Evolutionary conservation across 2,888 invertebrate species (phyloP).

Genomic region (Cerceris rybyensis): DNA sequence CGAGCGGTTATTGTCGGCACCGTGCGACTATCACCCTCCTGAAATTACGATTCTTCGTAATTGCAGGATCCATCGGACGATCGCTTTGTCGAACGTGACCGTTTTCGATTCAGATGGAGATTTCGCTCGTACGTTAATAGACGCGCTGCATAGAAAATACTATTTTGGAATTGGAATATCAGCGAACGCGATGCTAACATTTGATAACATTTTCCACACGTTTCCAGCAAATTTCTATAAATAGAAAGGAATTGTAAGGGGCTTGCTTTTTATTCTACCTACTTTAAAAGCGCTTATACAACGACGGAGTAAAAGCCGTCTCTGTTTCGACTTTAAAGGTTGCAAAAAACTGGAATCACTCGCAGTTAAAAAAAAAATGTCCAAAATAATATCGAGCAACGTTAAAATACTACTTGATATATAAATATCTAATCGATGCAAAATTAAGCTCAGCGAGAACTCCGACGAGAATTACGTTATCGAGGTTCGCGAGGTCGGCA

Average conservation of each 20-base stretch:
- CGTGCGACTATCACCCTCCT: not conserved
- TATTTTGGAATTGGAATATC: not conserved
- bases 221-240: not conserved
- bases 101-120: not conserved
- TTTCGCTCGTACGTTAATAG: not conserved
- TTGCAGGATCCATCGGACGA: slow-evolving; percentile 24
- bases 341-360: too few species aligned
- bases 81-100: not conserved
- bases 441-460: too few species aligned
- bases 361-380: too few species aligned
- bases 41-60: slow-evolving; percentile 42
- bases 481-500: too few species aligned
- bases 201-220: not conserved
- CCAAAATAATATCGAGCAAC: too few species aligned
- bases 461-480: too few species aligned
- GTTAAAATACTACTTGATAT: too few species aligned
- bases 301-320: not conserved
- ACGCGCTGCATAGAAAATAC: not conserved
- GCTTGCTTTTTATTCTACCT: too few species aligned
- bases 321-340: too few species aligned
- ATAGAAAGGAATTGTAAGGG: too few species aligned
- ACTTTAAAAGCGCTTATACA: not conserved
- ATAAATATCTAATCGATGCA: too few species aligned
- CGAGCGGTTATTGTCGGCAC: not conserved
- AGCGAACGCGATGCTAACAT: not conserved